Conservation (phyloP, 1,140 invertebrate genomes). For the Tetranychus cinnabarinus region DNA sequence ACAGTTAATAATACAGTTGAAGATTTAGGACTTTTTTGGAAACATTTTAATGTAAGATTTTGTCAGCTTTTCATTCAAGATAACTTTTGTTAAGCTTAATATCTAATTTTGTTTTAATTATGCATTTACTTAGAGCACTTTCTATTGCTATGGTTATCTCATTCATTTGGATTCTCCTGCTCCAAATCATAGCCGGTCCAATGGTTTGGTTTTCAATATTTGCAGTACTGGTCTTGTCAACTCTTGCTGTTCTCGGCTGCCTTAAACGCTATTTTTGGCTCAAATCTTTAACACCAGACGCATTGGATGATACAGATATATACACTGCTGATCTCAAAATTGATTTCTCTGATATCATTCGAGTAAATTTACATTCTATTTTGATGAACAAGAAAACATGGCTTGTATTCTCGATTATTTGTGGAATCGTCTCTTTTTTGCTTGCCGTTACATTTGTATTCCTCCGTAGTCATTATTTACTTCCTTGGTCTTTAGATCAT, state of each 20-base stretch:
- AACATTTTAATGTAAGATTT: constrained; percentile 32
- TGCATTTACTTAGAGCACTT: constrained; percentile 25
- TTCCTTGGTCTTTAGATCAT: constrained; percentile 52
- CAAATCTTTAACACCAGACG: not conserved
- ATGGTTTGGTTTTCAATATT: constrained; percentile 67
- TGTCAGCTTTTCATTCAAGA: not conserved
- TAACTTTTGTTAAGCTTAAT: not conserved
- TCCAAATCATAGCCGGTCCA: constrained; percentile 59
- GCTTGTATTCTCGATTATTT: constrained; percentile 31
- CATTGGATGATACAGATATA: not conserved
- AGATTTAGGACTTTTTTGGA: constrained; percentile 43
- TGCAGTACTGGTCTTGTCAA: constrained; percentile 37
- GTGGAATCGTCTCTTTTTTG: constrained; percentile 35
- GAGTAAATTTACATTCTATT: not conserved
- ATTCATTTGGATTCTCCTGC: constrained; percentile 61
- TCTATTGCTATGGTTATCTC: constrained; percentile 39
- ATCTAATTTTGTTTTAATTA: not conserved
- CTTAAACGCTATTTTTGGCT: constrained; percentile 1
- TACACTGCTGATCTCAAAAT: not conserved
- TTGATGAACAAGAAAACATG: constrained; percentile 3
- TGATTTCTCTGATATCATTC: not conserved
- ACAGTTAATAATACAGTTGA: constrained; percentile 36
- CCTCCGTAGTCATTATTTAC: constrained; percentile 37
- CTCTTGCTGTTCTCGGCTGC: constrained; percentile 30
- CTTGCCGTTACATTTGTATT: constrained; percentile 55